Base-by-base conservation (phyloP, 2,113 vertebrate species). In the Neolamprologus caudopunctatus region DNA sequence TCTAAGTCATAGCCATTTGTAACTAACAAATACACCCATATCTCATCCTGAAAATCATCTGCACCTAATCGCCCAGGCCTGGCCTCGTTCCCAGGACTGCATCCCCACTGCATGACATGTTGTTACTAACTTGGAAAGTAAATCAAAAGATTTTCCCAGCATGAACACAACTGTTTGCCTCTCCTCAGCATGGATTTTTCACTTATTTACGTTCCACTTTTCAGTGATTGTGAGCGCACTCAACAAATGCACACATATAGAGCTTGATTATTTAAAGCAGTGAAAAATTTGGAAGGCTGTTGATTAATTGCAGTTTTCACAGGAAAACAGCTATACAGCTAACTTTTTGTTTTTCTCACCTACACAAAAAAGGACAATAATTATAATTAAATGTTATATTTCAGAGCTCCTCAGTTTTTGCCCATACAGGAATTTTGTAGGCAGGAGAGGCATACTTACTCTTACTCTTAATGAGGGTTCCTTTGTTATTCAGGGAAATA, bases 121-220 rank as follows among this genome's bases (percentile, higher is more conserved):
- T 80, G 73, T 86, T 84, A 83, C 83, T 71, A 80, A 84, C 88
- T 88, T 93, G 91, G 73, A 85, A 90, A 81, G 47, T 10, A 28
- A 40, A 84, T 90, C 86, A 66, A 55, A 68, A 68, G 71, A 81
- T 45, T 88, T 61, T 63, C 73, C 33, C 54, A 66, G 57, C 83
- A 42, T 7, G 80, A 90, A 88, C 57, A 63, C 85, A 78, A 85
- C 66, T 61, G 78, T 80, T 78, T 9, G 11, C 66, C 53, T 89
- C 71, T 50, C 37, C 53, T 89, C 51, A 19, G 7, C 50, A 9
- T 79, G 24, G 82, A 28, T 63, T 80, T 80, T 85, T 79, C 24
- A n/a, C 83, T 35, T 19, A 83, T 85, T 91, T 86, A 84, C 86
- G 58, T 91, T 91, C 86, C 80, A 50, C 53, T 61, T 81, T 68